Evolutionary conservation across 2,888 invertebrate genomes (phyloP).

Genomic region (Tetanocera ferruginea): DNA sequence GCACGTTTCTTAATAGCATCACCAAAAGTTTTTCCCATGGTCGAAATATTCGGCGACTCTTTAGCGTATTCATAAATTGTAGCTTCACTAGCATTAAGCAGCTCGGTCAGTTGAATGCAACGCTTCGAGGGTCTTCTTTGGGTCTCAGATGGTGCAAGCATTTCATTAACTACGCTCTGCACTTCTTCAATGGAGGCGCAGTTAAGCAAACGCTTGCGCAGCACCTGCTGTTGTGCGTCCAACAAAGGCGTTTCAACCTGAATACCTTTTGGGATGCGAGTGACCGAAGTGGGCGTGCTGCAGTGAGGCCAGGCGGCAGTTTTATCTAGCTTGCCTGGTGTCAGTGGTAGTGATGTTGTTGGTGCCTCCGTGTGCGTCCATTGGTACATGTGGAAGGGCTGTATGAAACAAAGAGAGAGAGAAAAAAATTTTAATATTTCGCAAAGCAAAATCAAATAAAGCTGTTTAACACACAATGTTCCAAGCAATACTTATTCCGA

Average conservation of each 20-base stretch:
- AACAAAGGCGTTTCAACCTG: conserved; percentile 48
- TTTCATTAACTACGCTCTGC: conserved; percentile 62
- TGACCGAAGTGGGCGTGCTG: conserved; percentile 61
- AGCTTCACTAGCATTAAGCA: conserved; percentile 65
- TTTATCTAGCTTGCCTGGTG: conserved; percentile 81
- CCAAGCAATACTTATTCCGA: no score
- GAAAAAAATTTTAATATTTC: not conserved
- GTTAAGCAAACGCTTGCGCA: conserved; percentile 62
- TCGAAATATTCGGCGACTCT: conserved; percentile 3
- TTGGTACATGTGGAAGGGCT: conserved; percentile 93
- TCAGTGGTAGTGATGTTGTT: conserved; percentile 77
- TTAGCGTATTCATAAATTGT: conserved; percentile 62
- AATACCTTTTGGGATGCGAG: conserved; percentile 49
- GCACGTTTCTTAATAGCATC: not conserved
- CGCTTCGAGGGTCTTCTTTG: conserved; percentile 60
- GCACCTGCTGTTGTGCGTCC: conserved; percentile 48
- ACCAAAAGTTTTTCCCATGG: not conserved
- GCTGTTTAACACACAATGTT: no score
- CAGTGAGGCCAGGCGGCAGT: conserved; percentile 80
- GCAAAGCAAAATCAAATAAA: no score
- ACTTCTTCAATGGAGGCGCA: conserved; percentile 65
- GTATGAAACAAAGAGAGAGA: conserved; percentile 66
- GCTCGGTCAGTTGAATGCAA: conserved; percentile 60
- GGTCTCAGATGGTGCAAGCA: conserved; percentile 45
- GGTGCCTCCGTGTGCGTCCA: conserved; percentile 87